These are phyloP conservation scores for Watsonalla cultraria DNA, from an alignment of 2,888 invertebrate genomes.

Conservation along the genomic window DNA sequence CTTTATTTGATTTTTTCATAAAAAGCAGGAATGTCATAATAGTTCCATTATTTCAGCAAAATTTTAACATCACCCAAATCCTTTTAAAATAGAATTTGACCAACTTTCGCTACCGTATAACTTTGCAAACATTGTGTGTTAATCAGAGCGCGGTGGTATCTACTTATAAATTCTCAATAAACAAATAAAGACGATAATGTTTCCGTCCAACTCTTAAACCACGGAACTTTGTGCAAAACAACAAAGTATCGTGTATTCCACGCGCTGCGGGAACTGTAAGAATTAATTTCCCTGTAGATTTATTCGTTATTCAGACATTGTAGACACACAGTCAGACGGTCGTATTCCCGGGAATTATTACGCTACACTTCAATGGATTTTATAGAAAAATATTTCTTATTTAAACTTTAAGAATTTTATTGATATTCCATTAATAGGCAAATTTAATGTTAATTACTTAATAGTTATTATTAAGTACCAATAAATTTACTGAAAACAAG, in stretches of 20 bases:
- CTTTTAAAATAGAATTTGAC: no score
- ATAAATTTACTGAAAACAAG: no score
- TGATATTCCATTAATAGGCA: not conserved
- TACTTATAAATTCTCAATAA: not conserved
- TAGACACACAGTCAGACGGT: slow-evolving; percentile 10
- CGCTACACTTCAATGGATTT: not conserved
- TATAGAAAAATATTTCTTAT: not conserved
- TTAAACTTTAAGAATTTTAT: not conserved
- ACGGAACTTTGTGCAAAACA: not conserved
- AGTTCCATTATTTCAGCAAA: no score
- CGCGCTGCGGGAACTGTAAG: slow-evolving; percentile 8
- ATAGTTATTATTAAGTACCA: no score
- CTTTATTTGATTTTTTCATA: no score
- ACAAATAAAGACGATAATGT: not conserved
- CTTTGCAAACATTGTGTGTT: no score
- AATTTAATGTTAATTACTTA: no score
- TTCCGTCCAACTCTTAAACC: not conserved
- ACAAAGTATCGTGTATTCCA: slow-evolving; percentile 8
- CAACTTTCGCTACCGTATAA: no score
- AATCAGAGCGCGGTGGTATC: not conserved
- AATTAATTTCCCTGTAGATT: slow-evolving; percentile 37
- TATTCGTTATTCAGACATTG: slow-evolving; percentile 25
- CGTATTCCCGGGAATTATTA: not conserved
- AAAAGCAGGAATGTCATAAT: no score
- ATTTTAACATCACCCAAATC: no score